Base-by-base conservation (phyloP, 1,140 invertebrate species). In the Drosophila serrata region DNA sequence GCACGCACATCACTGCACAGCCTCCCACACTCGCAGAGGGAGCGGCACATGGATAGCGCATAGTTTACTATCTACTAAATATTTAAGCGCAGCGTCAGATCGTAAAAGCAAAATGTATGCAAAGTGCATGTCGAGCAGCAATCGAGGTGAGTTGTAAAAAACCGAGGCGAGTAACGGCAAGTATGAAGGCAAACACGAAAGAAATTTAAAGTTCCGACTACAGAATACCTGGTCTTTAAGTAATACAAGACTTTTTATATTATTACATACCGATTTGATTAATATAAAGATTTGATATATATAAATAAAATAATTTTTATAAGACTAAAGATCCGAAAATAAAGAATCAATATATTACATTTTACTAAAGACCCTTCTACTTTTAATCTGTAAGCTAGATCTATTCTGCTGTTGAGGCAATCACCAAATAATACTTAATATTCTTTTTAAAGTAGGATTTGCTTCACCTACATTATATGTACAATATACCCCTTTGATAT, bases 1-100 rank as follows among this genome's bases (percentile, higher is more conserved):
- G 37, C 73, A 79, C 76, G 58, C 61, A 75, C 76, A 53, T 40
- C 51, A 57, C 42, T 8, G 22, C 35, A 40, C 40, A 58, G 29
- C 37, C 29, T 55, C 19, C 29, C 59, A 7, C 40, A 51, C 17
- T n/a, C 12, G 33, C 42, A 29, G 22, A 19, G 8, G n/a, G 9
- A 61, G 27, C 29, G 17, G 57, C 27, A 63, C 49, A 64, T 29
- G 65, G 45, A 40, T 49, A 64, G 67, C 35, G 59, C 65, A 86
- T 88, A 87, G 80, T 82, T 87, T 84, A 87, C 80, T 88, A 88
- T 88, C 84, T 80, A 80, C 84, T 87, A 88, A 87, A 87, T 87
- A 87, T 87, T 87, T 87, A 88, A 87, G 79, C 68, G 61, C 68
- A 87, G 80, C 80, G 78, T 82, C 84, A 78, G 84, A 88, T 87